Conservation (phyloP, 2,113 vertebrate species). For the Chrysochloris asiatica region DNA sequence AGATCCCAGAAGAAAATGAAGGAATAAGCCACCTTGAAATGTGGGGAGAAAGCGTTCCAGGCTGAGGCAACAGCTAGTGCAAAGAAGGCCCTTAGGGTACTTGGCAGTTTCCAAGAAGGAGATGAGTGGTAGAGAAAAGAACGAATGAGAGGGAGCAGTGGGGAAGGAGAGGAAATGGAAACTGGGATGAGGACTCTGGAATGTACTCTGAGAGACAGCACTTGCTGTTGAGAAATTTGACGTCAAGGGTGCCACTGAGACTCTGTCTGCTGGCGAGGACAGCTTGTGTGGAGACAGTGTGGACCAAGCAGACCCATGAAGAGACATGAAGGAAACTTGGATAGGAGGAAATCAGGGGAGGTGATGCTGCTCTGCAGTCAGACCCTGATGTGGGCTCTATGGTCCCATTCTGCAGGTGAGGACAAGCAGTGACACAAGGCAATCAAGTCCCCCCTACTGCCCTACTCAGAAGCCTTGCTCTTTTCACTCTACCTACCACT, state of each 20-base stretch:
- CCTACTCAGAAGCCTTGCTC: neutral
- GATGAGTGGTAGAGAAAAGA: neutral
- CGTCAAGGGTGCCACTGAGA: neutral
- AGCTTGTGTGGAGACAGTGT: neutral
- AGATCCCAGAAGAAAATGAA: neutral
- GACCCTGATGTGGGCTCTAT: fast-evolving
- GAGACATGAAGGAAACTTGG: too few relatives aligned
- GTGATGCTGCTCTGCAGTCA: neutral
- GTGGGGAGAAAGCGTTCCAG: neutral
- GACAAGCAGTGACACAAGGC: neutral
- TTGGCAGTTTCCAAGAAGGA: neutral
- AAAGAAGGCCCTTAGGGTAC: neutral
- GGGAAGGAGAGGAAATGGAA: too few relatives aligned
- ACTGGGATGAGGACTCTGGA: neutral
- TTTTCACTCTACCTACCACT: neutral
- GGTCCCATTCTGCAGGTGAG: neutral
- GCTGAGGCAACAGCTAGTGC: neutral
- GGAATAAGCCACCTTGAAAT: neutral
- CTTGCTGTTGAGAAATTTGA: neutral
- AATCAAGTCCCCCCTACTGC: neutral
- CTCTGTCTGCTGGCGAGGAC: too few relatives aligned
- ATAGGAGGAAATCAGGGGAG: too few relatives aligned
- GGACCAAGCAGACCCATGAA: neutral
- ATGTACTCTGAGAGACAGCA: fast-evolving
- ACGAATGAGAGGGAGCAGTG: too few relatives aligned